A percentile compares a stretch with the other conserved stretches of the same genome.
Evolutionary conservation across 2,888 invertebrate species (phyloP).

Genomic region (Lithosia quadra): DNA sequence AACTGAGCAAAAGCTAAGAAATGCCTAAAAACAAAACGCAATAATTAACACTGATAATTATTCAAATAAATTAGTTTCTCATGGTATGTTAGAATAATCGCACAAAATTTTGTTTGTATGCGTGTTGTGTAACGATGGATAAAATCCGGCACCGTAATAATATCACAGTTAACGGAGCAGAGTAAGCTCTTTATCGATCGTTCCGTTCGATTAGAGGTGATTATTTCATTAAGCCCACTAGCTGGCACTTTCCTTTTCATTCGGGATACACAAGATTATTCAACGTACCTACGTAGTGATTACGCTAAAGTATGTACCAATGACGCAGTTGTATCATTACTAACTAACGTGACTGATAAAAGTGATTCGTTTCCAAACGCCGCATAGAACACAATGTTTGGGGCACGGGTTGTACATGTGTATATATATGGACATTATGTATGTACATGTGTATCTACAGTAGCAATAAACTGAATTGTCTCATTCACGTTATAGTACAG

Average conservation of each 20-base stretch:
- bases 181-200: conserved; percentile 48
- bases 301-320: background rate
- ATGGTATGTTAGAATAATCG: conserved; percentile 16
- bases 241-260: conserved; percentile 21
- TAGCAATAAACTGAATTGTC: no score
- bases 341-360: background rate
- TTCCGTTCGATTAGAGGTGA: conserved; percentile 42
- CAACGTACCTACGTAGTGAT: background rate
- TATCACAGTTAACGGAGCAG: conserved; percentile 36
- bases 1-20: background rate
- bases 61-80: background rate
- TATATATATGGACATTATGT: no score
- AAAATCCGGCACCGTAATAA: conserved; percentile 27
- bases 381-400: no score
- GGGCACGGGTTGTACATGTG: no score
- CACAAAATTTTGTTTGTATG: conserved; percentile 20
- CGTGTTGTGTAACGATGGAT: conserved; percentile 22
- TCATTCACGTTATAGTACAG: no score
- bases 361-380: background rate
- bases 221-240: conserved; percentile 44
- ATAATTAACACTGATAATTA: background rate
- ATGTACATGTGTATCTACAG: no score
- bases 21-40: background rate
- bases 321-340: background rate
- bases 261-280: conserved; percentile 17